Conservation (phyloP, 2,888 invertebrate species). For the Nomada fabriciana region DNA sequence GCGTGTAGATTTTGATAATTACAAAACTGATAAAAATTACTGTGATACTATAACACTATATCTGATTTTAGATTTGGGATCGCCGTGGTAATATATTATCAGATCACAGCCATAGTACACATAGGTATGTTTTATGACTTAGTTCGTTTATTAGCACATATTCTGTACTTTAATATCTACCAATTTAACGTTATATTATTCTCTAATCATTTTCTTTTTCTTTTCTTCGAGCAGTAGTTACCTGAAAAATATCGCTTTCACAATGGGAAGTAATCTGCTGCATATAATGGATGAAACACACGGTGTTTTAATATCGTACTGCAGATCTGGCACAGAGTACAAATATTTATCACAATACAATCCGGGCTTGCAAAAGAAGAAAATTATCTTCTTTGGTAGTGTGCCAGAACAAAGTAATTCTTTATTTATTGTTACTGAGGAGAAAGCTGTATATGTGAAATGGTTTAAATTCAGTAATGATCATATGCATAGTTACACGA, state of each 20-base stretch:
- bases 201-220: not conserved
- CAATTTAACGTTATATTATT: constrained; percentile 5
- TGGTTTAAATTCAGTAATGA: constrained; percentile 68
- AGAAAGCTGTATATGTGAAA: constrained; percentile 73
- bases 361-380: constrained; percentile 65
- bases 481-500: constrained; percentile 73
- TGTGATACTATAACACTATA: constrained; percentile 14
- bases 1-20: constrained; percentile 38
- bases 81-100: constrained; percentile 66
- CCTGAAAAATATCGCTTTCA: constrained; percentile 60
- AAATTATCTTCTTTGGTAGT: constrained; percentile 75
- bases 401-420: constrained; percentile 71
- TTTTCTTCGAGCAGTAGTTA: constrained; percentile 16
- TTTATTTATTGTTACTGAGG: constrained; percentile 78
- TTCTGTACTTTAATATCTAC: not conserved
- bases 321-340: constrained; percentile 53
- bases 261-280: constrained; percentile 65
- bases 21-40: not conserved
- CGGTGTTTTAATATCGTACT: constrained; percentile 75
- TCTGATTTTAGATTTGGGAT: constrained; percentile 75
- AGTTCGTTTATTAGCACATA: too few relatives aligned
- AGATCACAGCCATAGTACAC: constrained; percentile 32
- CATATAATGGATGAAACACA: constrained; percentile 75
- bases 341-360: constrained; percentile 76
- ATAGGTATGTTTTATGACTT: constrained; percentile 51